Conservation (phyloP, 2,113 vertebrate species). For the Myrmophylax atrothorax region DNA sequence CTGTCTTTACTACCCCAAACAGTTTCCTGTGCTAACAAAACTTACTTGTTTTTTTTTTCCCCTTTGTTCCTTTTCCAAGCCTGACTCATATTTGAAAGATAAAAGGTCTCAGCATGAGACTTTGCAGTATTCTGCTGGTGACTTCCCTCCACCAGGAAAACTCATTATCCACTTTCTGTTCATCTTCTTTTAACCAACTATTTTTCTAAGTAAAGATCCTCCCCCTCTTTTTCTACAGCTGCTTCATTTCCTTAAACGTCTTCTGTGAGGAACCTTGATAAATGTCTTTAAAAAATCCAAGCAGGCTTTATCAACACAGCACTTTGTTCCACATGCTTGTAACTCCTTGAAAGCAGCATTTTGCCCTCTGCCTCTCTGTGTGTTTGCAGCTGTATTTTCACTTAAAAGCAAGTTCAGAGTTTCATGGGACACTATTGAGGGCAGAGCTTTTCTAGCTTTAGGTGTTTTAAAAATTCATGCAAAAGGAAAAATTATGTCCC, state of each 20-base stretch:
- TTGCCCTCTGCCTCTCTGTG: background rate
- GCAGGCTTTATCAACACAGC: background rate
- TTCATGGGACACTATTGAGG: background rate
- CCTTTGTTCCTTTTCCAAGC: background rate
- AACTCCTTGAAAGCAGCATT: background rate
- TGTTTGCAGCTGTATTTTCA: background rate
- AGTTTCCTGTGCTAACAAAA: background rate
- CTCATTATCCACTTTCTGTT: background rate
- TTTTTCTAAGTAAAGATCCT: background rate
- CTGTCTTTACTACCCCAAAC: background rate
- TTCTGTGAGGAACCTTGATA: background rate
- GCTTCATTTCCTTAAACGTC: background rate
- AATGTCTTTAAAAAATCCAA: background rate
- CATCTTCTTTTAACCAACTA: background rate
- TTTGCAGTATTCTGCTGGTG: background rate
- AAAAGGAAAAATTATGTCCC: background rate
- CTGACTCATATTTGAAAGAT: background rate
- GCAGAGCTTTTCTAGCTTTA: background rate
- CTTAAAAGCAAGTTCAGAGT: background rate
- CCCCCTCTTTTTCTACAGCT: background rate
- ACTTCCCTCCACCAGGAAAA: background rate
- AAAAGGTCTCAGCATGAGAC: background rate
- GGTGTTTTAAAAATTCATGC: background rate
- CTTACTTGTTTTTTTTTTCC: background rate
- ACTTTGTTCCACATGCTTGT: background rate